Percentiles rank a stretch among this genome's conserved stretches.
phyloP scores from a whole-genome alignment of 2,113 vertebrate species.

The Solenodon paradoxus region DNA sequence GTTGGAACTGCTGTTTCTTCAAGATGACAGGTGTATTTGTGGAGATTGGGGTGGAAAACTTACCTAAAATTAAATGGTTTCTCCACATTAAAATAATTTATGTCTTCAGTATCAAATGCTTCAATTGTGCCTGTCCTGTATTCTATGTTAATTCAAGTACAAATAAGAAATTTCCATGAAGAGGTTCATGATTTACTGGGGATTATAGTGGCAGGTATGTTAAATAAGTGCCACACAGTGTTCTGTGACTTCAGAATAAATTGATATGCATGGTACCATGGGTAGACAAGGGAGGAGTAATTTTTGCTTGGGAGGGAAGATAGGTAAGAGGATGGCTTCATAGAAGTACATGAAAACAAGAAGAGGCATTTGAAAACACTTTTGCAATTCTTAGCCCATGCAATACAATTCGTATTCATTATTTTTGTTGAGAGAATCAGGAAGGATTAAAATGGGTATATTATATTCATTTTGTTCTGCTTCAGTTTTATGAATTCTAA shows the following conservation, averaged over 20 bases:
- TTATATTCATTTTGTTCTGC: background rate
- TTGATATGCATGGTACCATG: accelerated
- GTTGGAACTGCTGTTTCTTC: background rate
- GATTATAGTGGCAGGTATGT: background rate
- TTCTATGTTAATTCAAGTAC: background rate
- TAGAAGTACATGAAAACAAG: background rate
- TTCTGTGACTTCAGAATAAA: background rate
- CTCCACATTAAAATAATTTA: background rate
- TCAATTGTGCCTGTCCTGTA: background rate
- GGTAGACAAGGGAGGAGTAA: background rate
- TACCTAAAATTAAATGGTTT: background rate
- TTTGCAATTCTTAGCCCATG: background rate
- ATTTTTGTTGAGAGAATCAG: background rate
- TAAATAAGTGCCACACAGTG: background rate
- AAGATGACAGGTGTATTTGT: background rate
- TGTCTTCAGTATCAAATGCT: background rate
- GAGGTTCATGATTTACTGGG: background rate
- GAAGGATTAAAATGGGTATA: background rate
- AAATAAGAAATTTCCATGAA: background rate
- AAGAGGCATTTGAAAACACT: background rate
- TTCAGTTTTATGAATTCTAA: background rate
- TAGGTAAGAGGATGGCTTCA: background rate
- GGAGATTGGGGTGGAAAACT: background rate
- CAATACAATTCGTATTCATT: background rate
- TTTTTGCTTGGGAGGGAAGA: background rate